A percentile compares a stretch with the other conserved stretches of the same genome.
These are phyloP conservation scores for Arctopsyche grandis DNA, from an alignment of 1,140 invertebrate species.

Conservation along the genomic window DNA sequence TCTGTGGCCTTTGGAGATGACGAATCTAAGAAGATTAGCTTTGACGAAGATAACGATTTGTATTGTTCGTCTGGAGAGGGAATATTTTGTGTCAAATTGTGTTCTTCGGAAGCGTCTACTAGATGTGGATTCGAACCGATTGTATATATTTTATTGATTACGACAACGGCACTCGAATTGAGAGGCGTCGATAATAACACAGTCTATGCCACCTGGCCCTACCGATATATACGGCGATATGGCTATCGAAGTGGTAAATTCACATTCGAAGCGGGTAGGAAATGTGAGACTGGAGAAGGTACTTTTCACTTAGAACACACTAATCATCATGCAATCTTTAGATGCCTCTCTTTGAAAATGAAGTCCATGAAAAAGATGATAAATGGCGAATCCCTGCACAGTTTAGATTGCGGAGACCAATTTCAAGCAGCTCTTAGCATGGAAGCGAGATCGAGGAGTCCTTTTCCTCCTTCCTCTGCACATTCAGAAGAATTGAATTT, in stretches of 20 bases:
- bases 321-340: conserved; percentile 83
- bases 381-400: conserved; percentile 71
- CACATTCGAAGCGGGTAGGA: conserved; percentile 90
- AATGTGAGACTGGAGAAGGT: conserved; percentile 87
- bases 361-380: conserved; percentile 85
- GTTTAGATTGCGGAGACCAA: conserved; percentile 78
- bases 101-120: conserved; percentile 80
- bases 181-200: conserved; percentile 72
- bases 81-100: conserved; percentile 80
- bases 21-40: conserved; percentile 69
- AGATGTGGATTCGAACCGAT: conserved; percentile 77
- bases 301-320: conserved; percentile 82
- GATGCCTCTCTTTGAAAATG: conserved; percentile 82
- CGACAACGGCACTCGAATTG: conserved; percentile 77
- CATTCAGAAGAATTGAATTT: conserved; percentile 64
- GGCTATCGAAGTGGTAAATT: conserved; percentile 85
- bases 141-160: conserved; percentile 78
- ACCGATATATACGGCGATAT: conserved; percentile 84
- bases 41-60: conserved; percentile 88
- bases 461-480: conserved; percentile 74
- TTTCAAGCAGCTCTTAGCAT: conserved; percentile 77
- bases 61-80: conserved; percentile 85
- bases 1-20: conserved; percentile 83
- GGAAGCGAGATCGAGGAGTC: conserved; percentile 80
- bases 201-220: conserved; percentile 85